Evolutionary conservation across 2,113 vertebrate species (phyloP), one percentile per base, ranked within the genome.

Genomic region (Myrmophylax atrothorax): DNA sequence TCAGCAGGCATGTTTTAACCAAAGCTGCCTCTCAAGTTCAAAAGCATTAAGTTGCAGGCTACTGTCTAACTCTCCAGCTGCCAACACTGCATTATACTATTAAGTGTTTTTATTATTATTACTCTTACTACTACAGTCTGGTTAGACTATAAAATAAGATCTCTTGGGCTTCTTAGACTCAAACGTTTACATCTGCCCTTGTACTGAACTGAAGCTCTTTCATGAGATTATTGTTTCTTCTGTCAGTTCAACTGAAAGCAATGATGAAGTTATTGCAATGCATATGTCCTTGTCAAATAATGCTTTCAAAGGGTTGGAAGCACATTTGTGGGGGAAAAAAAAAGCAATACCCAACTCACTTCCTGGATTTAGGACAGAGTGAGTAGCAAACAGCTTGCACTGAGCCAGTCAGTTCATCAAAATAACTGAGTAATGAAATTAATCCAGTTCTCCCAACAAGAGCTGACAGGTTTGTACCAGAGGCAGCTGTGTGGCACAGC

Each of bases 71-170:
- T 47, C 82, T 56, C 84, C 72, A 69, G 23, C 59, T 90, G 87
- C 62, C 90, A 91, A 69, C 10, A 3, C 42, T 37, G 63, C 40
- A 60, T 56, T 91, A 84, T 38, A 76, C 58, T 64, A 82, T 63
- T 58, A 82, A 56, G 17, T 22, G 73, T 76, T 86, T 87, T 94
- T 92, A 86, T 91, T 93, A 89, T 87, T 88, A 86, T 87, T 89
- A 85, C 76, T 82, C 12, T 58, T 82, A 3, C 56, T 82, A 44
- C 42, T 89, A n/a, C 63, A 85, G 63, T 31, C 59, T 90, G 75
- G 33, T 90, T 88, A 76, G 23, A n/a, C 42, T 79, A 84, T 66
- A 94, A 95, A 93, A 80, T 87, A 95, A 67, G 50, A 80, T 90
- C 90, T 93, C 75, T 18, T 66, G 62, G 63, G 75, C 50, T 91